Evolutionary conservation across 2,888 invertebrate genomes (phyloP), one percentile per base, ranked within the genome.

Genomic region (Lasioglossum pauxillum): DNA sequence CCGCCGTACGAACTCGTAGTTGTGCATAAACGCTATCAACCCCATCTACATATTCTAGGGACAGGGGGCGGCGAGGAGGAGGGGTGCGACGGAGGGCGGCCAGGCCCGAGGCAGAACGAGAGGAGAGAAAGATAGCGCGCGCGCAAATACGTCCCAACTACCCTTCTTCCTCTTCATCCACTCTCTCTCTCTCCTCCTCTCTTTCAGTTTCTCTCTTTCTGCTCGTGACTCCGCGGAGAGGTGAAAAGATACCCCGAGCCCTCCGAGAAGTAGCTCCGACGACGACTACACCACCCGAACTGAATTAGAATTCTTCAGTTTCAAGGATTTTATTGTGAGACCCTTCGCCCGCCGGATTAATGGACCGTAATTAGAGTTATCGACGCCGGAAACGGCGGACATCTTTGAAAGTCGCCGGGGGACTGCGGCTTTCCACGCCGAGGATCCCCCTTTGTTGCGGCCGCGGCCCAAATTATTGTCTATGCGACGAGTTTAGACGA

Each of bases 21-120:
- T 92, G 91, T 92, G 93, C 92, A 92, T 93, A 93, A 94, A 93
- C 92, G 93, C 90, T 93, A 93, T 93, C 93, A 93, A 92, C 92
- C 92, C 91, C 90, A 93, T 93, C 93, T 93, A 92, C 93, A 93
- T 93, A 93, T 91, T 91, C 89, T 88, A 85, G 86, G 89, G 83
- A 83, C 83, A 78, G 78, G 75, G 79, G 44, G 80, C 84, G 78
- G 83, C 77, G 72, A 74, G 75, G 77, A 19, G 60, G 44, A 41
- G 75, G 57, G 76, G 71, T 14, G 44, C 44, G 44, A 27, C 64
- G 53, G 35, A 71, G 44, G 71, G 49, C 8, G 38, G 60, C 31
- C 75, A 71, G 78, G 84, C 82, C 72, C 64, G 73, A 69, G 84
- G 53, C 74, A 77, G 76, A 78, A 71, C 46, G 78, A 73, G 84